Evolutionary conservation across 2,797 vertebrate genomes (phyloP), one percentile per base, ranked within the genome.

Genomic region (Sebastiscus tertius): DNA sequence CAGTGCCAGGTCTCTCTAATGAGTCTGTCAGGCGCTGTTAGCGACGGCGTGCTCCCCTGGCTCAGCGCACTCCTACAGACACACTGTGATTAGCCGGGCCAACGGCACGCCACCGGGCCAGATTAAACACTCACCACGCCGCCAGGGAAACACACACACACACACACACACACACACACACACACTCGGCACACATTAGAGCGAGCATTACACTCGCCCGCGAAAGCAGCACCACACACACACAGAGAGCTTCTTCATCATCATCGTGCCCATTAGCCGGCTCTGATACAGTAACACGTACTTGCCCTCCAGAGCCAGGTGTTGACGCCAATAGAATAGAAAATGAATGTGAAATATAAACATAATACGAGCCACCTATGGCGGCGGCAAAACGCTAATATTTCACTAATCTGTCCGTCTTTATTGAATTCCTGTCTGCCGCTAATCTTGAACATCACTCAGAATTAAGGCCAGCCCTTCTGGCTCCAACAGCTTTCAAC

Each of bases 1-100:
- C 91, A 91, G 92, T 94, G 93, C 94, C 94, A 94, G 95, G 92
- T 94, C 94, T 93, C 94, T 93, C 94, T 95, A 95, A 95, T 95
- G 94, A 95, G 94, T 93, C 94, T 95, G 95, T 95, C 95, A 95
- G 93, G 93, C 92, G 85, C 93, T 93, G 94, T 95, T 95, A 95
- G 92, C 89, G 88, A 92, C 91, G 86, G 90, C 90, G 89, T 91
- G 94, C 92, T 94, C 94, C 94, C 92, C 89, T 93, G 92, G 87
- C 93, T 92, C 90, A 88, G 89, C 83, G 58, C 88, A 89, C 93
- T 93, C 92, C 91, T 91, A 91, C 91, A 94, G 93, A 94, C 94
- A 94, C 92, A 88, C 92, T 94, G 94, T 95, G 94, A 95, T 95
- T 96, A 95, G 94, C 94, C 82, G 89, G 94, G 94, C 94, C 95